Base-by-base conservation (phyloP, 2,113 vertebrate genomes). In the Miniopterus natalensis region DNA sequence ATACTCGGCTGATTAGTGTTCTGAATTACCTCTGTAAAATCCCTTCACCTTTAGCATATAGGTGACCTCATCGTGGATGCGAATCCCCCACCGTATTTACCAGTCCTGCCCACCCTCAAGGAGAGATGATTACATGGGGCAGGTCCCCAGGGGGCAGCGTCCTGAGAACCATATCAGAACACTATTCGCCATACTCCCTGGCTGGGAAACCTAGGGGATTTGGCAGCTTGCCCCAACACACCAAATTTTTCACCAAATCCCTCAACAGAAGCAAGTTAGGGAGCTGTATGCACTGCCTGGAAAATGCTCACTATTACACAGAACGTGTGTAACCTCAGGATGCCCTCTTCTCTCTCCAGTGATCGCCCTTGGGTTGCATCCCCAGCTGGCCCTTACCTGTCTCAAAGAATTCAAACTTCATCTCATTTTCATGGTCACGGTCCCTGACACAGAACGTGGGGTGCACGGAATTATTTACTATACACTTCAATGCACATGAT, bases 281-380 rank as follows among this genome's bases (percentile, higher is more conserved):
- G 45, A n/a, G 6, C 4, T 47, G 2, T 5, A n/a, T 10, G 49
- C 7, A 6, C 66, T 66, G 10, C 36, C 27, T 11, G 17, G n/a
- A 18, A 36, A 3, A 53, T 1, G 23, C 21, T 59, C 31, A 6
- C 3, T 8, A 53, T 75, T 45, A 88, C 36, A 80, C 0, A 65
- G 17, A 71, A 74, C 51, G 11, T 4, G 0, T 42, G 6, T 25
- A 47, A 17, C 36, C 31, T 8, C 15, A 40, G 53, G 25, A 29
- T 1, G 1, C 4, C n/a, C 25, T 20, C n/a, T 42, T 80, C 29
- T 61, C 1, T 36, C 42, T 14, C 27, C 42, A 47, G 0, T 17
- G 68, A 88, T 3, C 0, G 12, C 13, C 40, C 15, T 65, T n/a
- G 23, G 3, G 13, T 8, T 23, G 27, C 8, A n/a, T 53, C 40